Percentiles rank a stretch among this genome's conserved stretches.
These are phyloP conservation scores for Harpagoxenus sublaevis DNA, from an alignment of 2,888 invertebrate genomes.

Conservation along the genomic window DNA sequence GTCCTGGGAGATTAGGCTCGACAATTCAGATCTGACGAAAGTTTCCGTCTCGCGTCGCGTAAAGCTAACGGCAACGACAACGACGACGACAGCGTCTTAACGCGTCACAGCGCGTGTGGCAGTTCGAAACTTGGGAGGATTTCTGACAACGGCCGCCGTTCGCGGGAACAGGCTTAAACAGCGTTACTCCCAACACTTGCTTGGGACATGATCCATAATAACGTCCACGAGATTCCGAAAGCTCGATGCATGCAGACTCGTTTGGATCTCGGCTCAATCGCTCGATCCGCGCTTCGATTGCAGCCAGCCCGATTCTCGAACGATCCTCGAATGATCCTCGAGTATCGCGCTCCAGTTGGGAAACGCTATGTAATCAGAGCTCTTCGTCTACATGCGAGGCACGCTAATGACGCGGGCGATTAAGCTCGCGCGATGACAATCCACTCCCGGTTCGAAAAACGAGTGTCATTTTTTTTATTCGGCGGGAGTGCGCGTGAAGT, in stretches of 20 bases:
- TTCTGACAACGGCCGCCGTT: constrained; percentile 75
- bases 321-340: constrained; percentile 58
- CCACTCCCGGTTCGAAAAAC: constrained; percentile 20
- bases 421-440: constrained; percentile 58
- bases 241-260: constrained; percentile 70
- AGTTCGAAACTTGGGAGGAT: constrained; percentile 73
- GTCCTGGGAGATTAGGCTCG: constrained; percentile 72
- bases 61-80: constrained; percentile 52
- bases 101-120: constrained; percentile 69
- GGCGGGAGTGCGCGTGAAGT: neutral
- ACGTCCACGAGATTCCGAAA: constrained; percentile 55
- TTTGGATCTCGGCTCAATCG: constrained; percentile 80
- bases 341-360: constrained; percentile 49
- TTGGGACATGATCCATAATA: constrained; percentile 71
- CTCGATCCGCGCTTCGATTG: constrained; percentile 58
- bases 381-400: constrained; percentile 56
- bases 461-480: constrained; percentile 24
- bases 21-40: constrained; percentile 65
- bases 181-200: constrained; percentile 71
- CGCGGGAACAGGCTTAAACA: constrained; percentile 68
- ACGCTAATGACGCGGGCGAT: constrained; percentile 59
- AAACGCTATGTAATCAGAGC: constrained; percentile 54
- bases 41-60: constrained; percentile 56
- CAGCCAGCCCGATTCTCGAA: constrained; percentile 41
- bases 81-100: constrained; percentile 73